Conservation (phyloP, 2,797 vertebrate species). For the Acipenser oxyrinchus region DNA sequence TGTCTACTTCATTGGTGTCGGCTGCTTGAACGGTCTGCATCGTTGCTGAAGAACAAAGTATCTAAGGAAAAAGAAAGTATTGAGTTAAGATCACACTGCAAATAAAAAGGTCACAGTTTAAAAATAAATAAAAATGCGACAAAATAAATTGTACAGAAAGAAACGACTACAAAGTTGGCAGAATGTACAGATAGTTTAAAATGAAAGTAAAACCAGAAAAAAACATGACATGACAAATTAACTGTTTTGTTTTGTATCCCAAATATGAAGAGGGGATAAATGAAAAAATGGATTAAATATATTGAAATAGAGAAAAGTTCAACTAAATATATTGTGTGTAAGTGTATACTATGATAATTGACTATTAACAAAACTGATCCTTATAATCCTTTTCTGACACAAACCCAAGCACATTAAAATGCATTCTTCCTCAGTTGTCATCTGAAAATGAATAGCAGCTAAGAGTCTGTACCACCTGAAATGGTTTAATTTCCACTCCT, state of each 20-base stretch:
- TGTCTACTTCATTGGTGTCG: slow-evolving; percentile 83
- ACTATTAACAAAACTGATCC: no score
- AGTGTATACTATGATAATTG: no score
- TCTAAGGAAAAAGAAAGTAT: slow-evolving; percentile 49
- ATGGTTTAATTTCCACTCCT: no score
- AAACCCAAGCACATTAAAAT: no score
- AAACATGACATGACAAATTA: slow-evolving; percentile 18
- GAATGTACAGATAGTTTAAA: slow-evolving; percentile 27
- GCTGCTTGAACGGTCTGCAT: slow-evolving; percentile 74
- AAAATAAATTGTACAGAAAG: slow-evolving; percentile 14
- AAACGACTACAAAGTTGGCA: slow-evolving; percentile 9
- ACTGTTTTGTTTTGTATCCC: slow-evolving; percentile 30
- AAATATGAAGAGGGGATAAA: no score
- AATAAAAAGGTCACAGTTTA: background rate
- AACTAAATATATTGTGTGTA: no score
- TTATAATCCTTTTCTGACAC: no score
- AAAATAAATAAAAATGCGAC: no score
- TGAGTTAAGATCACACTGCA: background rate
- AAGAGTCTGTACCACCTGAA: background rate
- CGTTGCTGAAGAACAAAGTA: slow-evolving; percentile 76
- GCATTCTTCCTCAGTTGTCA: no score
- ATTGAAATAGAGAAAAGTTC: no score
- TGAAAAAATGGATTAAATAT: no score
- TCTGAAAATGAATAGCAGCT: no score
- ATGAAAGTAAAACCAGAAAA: slow-evolving; percentile 31